Base-by-base conservation (phyloP, 2,888 invertebrate genomes). In the Melieria omissa region DNA sequence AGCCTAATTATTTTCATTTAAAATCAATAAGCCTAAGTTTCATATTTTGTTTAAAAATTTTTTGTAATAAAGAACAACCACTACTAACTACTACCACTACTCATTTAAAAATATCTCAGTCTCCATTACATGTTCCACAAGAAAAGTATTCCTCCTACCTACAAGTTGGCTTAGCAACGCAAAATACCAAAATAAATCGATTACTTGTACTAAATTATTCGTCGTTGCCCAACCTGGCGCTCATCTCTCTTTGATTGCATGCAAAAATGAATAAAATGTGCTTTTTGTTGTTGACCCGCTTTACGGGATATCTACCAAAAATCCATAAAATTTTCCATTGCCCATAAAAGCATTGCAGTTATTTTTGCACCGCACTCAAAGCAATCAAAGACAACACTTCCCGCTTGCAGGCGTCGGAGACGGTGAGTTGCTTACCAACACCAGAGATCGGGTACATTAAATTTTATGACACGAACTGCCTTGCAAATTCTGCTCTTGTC, bases 311-410 rank as follows among this genome's bases (percentile, higher is more conserved):
- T 6, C 55, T 65, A 55, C 44, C 54, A 65, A 55, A 16, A 65
- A 46, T 45, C 10, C 55, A 52, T n/a, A 65, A 65, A 65, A 65
- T 65, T 45, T 65, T 65, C 45, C 65, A 55, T 46, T 65, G 54
- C 44, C 55, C 12, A 62, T 16, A 29, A 62, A 44, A 61, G 44
- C 62, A 4, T 45, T 8, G n/a, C 41, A 60, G 12, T 4, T 14
- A 42, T n/a, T 16, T 29, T 58, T 58, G 42, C 58, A 6, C 47
- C 46, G 42, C 41, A 64, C 10, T n/a, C 7, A 7, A 49, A 41
- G 41, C 42, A 65, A 10, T 44, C 16, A 44, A 49, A 49, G 49
- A 9, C 1, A 12, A 65, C 14, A 14, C 44, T 54, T 14, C 52
- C 14, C 14, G 54, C 45, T 12, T 4, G n/a, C 65, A 44, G 44